Evolutionary conservation across 2,888 invertebrate genomes (phyloP).

Genomic region (Sminthurinus aureus): DNA sequence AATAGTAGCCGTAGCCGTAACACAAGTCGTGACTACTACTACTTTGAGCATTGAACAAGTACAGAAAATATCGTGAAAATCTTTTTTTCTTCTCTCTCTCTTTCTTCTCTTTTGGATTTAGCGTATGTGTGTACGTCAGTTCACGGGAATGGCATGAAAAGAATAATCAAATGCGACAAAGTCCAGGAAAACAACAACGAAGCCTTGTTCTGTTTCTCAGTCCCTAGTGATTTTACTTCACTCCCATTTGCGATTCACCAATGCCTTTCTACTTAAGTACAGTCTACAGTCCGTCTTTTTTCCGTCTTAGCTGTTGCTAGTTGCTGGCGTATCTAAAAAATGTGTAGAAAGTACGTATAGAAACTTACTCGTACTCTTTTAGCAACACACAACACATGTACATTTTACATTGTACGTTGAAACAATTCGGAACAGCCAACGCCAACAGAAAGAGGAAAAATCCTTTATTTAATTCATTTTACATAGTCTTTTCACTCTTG

Average conservation of each 20-base stretch:
- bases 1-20: no score
- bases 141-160: constrained; percentile 35
- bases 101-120: constrained; percentile 36
- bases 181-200: constrained; percentile 39
- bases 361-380: background rate
- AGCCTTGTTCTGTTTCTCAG: background rate
- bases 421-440: no score
- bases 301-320: no score
- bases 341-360: background rate
- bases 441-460: no score
- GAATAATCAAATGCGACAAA: constrained; percentile 49
- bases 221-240: constrained; percentile 27
- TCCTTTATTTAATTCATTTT: no score
- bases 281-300: no score
- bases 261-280: background rate
- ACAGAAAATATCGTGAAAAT: background rate
- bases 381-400: no score
- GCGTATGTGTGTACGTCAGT: background rate
- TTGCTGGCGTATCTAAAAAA: no score
- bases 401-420: no score
- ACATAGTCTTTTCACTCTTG: no score
- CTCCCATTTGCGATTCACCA: constrained; percentile 35
- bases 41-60: background rate
- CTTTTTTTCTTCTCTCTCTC: background rate
- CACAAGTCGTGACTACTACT: background rate